Evolutionary conservation across 2,113 vertebrate genomes (phyloP).

Genomic region (Misgurnus anguillicaudatus): DNA sequence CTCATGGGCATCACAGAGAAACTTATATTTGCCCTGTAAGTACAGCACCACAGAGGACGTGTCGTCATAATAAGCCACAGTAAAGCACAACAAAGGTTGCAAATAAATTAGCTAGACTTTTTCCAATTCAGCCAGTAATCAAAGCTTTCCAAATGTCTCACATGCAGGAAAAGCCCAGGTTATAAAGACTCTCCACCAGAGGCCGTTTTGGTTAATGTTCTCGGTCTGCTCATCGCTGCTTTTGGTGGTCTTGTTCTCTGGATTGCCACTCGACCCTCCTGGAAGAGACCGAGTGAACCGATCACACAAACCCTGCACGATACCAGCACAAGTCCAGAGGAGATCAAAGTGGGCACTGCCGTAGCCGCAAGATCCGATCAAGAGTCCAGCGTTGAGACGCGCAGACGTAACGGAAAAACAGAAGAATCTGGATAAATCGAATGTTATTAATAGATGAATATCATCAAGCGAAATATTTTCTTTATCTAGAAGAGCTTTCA

Average conservation of each 20-base stretch:
- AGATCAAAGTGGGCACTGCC: constrained; percentile 59
- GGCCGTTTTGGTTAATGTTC: constrained; percentile 83
- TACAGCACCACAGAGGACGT: too few species aligned
- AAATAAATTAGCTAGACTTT: background rate
- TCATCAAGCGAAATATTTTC: background rate
- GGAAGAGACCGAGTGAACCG: constrained; percentile 87
- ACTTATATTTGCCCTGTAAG: constrained; percentile 91
- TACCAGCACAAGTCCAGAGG: constrained; percentile 58
- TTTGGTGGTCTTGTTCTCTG: constrained; percentile 86
- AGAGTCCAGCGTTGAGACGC: constrained; percentile 73
- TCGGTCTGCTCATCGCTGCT: constrained; percentile 83
- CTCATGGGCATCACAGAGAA: constrained; percentile 97
- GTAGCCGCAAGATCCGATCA: constrained; percentile 65
- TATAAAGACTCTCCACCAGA: constrained; percentile 86
- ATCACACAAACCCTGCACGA: constrained; percentile 57
- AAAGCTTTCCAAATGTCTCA: background rate
- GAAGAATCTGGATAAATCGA: constrained; percentile 68
- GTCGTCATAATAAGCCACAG: too few species aligned
- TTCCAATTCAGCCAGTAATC: background rate
- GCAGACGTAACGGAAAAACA: constrained; percentile 75
- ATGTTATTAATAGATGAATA: background rate
- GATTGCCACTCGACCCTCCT: constrained; percentile 85
- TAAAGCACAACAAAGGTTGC: too few species aligned
- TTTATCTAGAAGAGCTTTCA: background rate
- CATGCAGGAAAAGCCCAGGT: constrained; percentile 63